Percentiles rank a stretch among this genome's conserved stretches.
phyloP scores from a whole-genome alignment of 2,797 vertebrate genomes.

The Rhinichthys osculus region DNA sequence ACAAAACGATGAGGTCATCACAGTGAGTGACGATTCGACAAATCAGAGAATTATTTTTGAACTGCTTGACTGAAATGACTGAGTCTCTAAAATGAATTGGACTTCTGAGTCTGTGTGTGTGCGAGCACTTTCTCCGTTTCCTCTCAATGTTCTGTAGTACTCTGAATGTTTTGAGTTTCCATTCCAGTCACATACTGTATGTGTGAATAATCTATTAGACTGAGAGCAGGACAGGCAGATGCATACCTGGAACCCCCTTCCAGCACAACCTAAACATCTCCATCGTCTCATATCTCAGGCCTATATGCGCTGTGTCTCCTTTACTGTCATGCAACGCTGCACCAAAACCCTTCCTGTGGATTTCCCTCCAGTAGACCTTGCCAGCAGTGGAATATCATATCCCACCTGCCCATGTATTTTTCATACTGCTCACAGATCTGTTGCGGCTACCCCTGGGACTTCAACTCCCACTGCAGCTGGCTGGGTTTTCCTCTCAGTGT shows the following conservation, averaged over 20 bases:
- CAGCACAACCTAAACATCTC: slow-evolving; percentile 30
- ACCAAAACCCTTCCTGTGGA: slow-evolving; percentile 17
- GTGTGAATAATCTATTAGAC: slow-evolving; percentile 41
- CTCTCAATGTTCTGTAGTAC: background rate
- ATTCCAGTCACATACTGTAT: slow-evolving; percentile 39
- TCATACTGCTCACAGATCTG: slow-evolving; percentile 31
- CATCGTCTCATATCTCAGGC: slow-evolving; percentile 3
- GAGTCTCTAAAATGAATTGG: background rate
- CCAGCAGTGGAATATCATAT: slow-evolving; percentile 15
- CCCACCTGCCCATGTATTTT: slow-evolving; percentile 1
- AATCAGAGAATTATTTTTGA: background rate
- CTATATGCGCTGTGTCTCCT: background rate
- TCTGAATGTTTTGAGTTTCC: slow-evolving; percentile 10
- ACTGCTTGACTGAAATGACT: background rate
- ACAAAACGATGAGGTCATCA: background rate
- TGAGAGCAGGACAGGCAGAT: slow-evolving; percentile 19
- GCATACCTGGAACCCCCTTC: slow-evolving; percentile 2
- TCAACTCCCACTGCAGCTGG: slow-evolving; percentile 16
- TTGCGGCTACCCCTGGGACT: slow-evolving; percentile 21
- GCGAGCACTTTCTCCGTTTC: background rate
- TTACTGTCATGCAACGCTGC: slow-evolving; percentile 7
- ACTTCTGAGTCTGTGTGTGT: background rate
- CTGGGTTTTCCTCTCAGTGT: slow-evolving; percentile 20
- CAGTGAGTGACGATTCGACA: background rate
- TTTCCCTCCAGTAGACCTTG: slow-evolving; percentile 25